Conservation (phyloP, 2,888 invertebrate species). For the Lasiommata megera region DNA sequence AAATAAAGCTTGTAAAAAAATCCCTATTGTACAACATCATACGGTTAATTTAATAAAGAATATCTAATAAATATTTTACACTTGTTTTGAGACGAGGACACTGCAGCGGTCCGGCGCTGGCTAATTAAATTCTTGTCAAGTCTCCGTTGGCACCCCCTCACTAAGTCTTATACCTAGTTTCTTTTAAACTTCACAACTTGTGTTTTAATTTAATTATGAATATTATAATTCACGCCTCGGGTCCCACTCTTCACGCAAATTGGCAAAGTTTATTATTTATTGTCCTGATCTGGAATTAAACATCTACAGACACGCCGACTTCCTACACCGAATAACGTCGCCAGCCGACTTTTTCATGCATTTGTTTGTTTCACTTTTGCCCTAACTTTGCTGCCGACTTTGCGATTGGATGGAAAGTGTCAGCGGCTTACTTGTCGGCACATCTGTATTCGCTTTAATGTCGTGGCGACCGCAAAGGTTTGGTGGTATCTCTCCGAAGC, state of each 20-base stretch:
- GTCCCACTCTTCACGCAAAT: slow-evolving; percentile 53
- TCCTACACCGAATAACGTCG: background rate
- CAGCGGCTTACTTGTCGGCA: background rate
- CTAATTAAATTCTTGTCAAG: slow-evolving; percentile 66
- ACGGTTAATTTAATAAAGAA: background rate
- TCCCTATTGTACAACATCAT: too few species aligned
- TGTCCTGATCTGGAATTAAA: slow-evolving; percentile 50
- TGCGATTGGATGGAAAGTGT: background rate
- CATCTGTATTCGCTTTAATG: slow-evolving; percentile 26
- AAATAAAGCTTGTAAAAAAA: too few species aligned
- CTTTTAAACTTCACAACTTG: slow-evolving; percentile 70
- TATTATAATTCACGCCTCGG: slow-evolving; percentile 64
- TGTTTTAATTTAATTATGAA: slow-evolving; percentile 72
- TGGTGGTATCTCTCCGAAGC: slow-evolving; percentile 24
- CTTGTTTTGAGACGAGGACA: background rate
- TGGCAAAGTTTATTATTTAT: slow-evolving; percentile 74
- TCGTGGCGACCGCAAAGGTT: slow-evolving; percentile 48
- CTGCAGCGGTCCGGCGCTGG: slow-evolving; percentile 36
- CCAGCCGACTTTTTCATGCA: background rate
- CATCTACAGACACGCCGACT: background rate
- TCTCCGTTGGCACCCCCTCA: slow-evolving; percentile 32
- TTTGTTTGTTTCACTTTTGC: background rate
- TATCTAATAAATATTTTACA: background rate
- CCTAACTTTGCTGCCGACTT: background rate
- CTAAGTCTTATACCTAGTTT: slow-evolving; percentile 61